Base-by-base conservation (phyloP, 1,140 invertebrate genomes). In the Scaptomyza montana region DNA sequence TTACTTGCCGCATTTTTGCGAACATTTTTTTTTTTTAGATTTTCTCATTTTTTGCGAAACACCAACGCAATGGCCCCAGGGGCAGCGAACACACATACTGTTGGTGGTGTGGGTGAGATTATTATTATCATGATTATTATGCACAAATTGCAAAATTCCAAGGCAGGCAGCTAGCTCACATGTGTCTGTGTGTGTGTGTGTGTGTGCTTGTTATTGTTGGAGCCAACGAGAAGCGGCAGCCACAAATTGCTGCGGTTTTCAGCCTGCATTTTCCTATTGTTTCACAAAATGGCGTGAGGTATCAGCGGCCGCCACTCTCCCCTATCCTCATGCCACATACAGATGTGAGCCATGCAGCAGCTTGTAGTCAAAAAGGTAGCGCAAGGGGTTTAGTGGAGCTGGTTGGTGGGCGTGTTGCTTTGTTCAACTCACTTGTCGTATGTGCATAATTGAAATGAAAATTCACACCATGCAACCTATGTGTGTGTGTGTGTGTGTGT, bases 71-170 rank as follows among this genome's bases (percentile, higher is more conserved):
- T 78, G 56, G 74, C 82, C 81, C 56, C 56, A 86, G 78, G 81
- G 73, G 56, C 63, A 59, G 25, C 30, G 61, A 12, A 60, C 46
- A 51, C 53, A 50, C 36, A 64, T 59, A 50, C 49, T 28, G 33
- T 45, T 43, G 28, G 46, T 39, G 47, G 45, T 77, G 63, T 74
- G 80, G 56, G 73, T 74, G 66, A 47, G 78, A 87, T 86, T 87
- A 87, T 87, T 87, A 87, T 87, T 82, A 87, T 87, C 78, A 79
- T 79, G 71, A 87, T 79, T 87, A 82, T 87, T 82, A 87, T 86
- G 81, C 78, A 84, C 78, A 87, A 86, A 86, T 87, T 86, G 81
- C 81, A 86, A 86, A 86, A 87, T 86, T 87, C 74, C 82, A 78
- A 75, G 71, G 64, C 67, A 57, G 43, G 41, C 69, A 70, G 41